A percentile compares a stretch with the other conserved stretches of the same genome.
Conservation (phyloP, 92 coral and sea anemone genomes). For the Phenganax subtilis region DNA sequence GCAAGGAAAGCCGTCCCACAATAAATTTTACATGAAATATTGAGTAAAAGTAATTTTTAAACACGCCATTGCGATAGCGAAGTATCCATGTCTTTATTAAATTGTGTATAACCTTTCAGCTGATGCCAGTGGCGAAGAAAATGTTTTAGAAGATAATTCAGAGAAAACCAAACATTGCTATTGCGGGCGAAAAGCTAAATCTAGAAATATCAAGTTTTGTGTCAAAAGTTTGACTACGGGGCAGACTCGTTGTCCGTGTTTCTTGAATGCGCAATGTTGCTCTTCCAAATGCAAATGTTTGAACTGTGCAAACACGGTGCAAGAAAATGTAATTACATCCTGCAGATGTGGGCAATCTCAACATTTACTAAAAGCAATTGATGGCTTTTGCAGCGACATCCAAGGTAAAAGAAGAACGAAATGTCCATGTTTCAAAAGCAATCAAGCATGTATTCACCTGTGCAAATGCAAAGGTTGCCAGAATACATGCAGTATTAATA, state of each 20-base stretch:
- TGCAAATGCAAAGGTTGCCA: conserved; percentile 33
- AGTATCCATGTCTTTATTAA: too few relatives aligned
- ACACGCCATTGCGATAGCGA: too few relatives aligned
- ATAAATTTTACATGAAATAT: too few relatives aligned
- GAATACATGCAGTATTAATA: conserved; percentile 28
- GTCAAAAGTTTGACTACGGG: neutral
- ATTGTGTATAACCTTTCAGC: neutral
- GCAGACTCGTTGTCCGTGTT: conserved; percentile 40
- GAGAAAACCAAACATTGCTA: neutral
- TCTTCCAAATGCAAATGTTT: conserved; percentile 39
- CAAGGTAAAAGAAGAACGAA: conserved; percentile 38
- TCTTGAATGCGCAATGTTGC: conserved; percentile 17
- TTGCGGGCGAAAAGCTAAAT: conserved; percentile 22
- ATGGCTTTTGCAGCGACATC: conserved; percentile 27
- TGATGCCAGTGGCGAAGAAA: neutral
- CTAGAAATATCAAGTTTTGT: conserved; percentile 21
- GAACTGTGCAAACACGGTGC: conserved; percentile 32
- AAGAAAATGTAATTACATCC: neutral
- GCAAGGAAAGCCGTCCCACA: too few relatives aligned
- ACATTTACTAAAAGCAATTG: neutral
- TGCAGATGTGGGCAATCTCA: conserved; percentile 36
- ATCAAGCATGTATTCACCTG: conserved; percentile 16
- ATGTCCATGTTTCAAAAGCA: conserved; percentile 34
- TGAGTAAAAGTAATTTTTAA: too few relatives aligned
- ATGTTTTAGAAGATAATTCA: neutral